Conservation (phyloP, 2,888 invertebrate genomes). For the Phyto melanocephala region DNA sequence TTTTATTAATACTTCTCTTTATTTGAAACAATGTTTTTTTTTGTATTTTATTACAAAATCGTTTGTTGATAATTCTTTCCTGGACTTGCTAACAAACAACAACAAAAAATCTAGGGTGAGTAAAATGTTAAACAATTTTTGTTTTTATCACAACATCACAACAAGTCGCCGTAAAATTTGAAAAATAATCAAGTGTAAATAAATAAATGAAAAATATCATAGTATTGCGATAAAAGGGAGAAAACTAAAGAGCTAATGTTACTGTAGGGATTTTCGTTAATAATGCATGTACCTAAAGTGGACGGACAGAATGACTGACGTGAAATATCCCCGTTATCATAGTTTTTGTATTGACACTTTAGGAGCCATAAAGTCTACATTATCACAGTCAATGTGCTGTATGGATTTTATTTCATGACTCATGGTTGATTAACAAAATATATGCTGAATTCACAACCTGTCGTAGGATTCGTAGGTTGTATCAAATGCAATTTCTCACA, state of each 20-base stretch:
- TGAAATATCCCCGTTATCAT: conserved; percentile 9
- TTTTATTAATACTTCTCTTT: neutral
- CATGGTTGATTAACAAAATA: neutral
- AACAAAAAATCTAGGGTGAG: conserved; percentile 12
- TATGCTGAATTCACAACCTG: no score
- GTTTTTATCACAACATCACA: neutral
- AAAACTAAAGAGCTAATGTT: neutral
- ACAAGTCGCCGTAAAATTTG: neutral
- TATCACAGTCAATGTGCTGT: neutral
- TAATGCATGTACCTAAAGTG: no score
- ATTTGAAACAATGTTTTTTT: neutral
- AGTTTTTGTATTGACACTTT: neutral
- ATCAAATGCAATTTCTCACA: no score
- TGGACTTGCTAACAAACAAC: neutral
- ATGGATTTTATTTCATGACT: neutral
- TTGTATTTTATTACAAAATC: neutral
- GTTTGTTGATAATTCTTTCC: conserved; percentile 3
- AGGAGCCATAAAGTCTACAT: conserved; percentile 7
- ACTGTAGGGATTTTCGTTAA: neutral
- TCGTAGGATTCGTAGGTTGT: no score
- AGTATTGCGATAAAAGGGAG: conserved; percentile 9
- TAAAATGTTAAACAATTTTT: conserved; percentile 13
- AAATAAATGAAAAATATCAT: conserved; percentile 1
- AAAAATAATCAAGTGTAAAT: conserved; percentile 19
- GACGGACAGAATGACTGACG: neutral